Evolutionary conservation across 1,140 invertebrate species (phyloP).

Genomic region (Hyles vespertilio): DNA sequence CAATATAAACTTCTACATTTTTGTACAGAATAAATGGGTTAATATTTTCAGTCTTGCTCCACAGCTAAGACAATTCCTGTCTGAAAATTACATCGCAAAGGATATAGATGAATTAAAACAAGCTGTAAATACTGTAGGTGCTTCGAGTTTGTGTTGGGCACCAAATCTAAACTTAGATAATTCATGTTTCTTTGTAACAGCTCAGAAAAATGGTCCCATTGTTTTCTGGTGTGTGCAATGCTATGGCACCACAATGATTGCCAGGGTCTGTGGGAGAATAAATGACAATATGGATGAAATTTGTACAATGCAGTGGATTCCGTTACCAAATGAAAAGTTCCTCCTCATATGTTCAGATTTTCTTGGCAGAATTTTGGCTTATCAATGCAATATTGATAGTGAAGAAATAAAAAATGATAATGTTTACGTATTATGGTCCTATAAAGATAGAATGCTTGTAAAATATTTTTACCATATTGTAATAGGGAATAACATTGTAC

Average conservation of each 20-base stretch:
- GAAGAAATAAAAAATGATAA: slow-evolving; percentile 24
- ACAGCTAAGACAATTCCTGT: slow-evolving; percentile 28
- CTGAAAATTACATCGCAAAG: slow-evolving; percentile 17
- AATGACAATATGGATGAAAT: slow-evolving; percentile 23
- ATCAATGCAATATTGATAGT: slow-evolving; percentile 33
- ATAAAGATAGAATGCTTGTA: slow-evolving; percentile 50
- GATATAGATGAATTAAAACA: slow-evolving; percentile 35
- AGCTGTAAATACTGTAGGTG: slow-evolving; percentile 31
- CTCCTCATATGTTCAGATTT: slow-evolving; percentile 36
- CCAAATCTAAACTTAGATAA: slow-evolving; percentile 30
- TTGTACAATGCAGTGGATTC: slow-evolving; percentile 39
- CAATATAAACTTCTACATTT: slow-evolving; percentile 42
- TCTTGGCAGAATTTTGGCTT: slow-evolving; percentile 34
- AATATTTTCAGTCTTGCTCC: slow-evolving; percentile 40
- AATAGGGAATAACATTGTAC: slow-evolving; percentile 32
- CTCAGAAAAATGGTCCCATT: slow-evolving; percentile 49
- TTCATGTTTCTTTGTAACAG: slow-evolving; percentile 47
- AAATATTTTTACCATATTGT: slow-evolving; percentile 30
- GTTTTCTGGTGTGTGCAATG: slow-evolving; percentile 39
- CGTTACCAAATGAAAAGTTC: slow-evolving; percentile 23
- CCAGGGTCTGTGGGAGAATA: slow-evolving; percentile 2
- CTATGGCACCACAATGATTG: slow-evolving; percentile 18
- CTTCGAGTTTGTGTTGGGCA: slow-evolving; percentile 44
- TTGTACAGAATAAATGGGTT: slow-evolving; percentile 25
- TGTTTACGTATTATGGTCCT: slow-evolving; percentile 32